These are phyloP conservation scores for Varroa destructor DNA, from an alignment of 1,140 invertebrate genomes.

Conservation along the genomic window DNA sequence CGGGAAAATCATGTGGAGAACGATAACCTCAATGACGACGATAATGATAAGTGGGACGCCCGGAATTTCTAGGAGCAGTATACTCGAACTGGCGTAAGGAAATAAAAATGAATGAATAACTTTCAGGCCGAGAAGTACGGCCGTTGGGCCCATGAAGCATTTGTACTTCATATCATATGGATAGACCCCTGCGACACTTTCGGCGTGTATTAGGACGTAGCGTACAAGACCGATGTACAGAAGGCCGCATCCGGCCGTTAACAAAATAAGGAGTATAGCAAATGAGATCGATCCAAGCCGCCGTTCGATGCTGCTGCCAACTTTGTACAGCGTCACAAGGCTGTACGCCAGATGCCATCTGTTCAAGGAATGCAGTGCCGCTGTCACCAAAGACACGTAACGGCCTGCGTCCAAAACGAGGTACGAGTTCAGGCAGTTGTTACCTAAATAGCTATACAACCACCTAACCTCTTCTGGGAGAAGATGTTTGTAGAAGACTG, in stretches of 20 bases:
- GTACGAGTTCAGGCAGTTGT: constrained; percentile 16
- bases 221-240: neutral
- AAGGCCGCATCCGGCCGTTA: neutral
- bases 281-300: neutral
- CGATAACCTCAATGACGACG: neutral
- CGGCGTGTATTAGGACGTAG: neutral
- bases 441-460: neutral
- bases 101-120: neutral
- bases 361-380: constrained; percentile 9
- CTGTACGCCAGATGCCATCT: neutral
- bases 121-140: constrained; percentile 15
- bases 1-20: constrained; percentile 11
- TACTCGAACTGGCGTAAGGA: constrained; percentile 15
- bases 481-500: constrained; percentile 1
- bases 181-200: constrained; percentile 13
- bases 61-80: constrained; percentile 1
- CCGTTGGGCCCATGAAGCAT: constrained; percentile 19
- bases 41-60: neutral
- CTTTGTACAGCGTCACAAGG: neutral
- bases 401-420: constrained; percentile 3
- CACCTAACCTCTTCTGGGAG: neutral
- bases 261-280: neutral
- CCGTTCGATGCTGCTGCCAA: constrained; percentile 5
- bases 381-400: neutral
- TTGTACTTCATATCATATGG: constrained; percentile 27